Conservation (phyloP, 1,140 invertebrate species). For the Ruditapes philippinarum region DNA sequence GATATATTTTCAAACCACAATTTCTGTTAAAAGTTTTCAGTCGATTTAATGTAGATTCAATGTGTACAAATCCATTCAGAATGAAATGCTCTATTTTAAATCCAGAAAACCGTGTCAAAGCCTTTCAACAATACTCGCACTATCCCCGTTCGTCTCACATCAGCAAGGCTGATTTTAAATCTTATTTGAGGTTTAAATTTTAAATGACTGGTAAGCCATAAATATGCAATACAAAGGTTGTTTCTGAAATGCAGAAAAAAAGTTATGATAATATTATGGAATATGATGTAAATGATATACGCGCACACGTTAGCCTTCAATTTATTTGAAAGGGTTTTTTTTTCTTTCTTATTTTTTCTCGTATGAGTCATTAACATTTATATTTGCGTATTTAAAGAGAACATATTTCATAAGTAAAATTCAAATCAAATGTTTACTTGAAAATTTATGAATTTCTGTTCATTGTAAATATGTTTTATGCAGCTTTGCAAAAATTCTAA, state of each 20-base stretch:
- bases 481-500: no score
- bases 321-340: no score
- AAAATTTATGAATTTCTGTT: no score
- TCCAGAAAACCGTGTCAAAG: conserved; percentile 31
- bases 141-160: neutral
- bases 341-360: no score
- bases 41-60: conserved; percentile 43
- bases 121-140: conserved; percentile 22
- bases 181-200: conserved; percentile 32
- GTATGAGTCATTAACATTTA: no score
- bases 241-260: conserved; percentile 1
- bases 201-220: conserved; percentile 17
- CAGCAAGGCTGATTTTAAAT: neutral
- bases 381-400: no score
- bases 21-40: conserved; percentile 28
- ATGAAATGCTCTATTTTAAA: conserved; percentile 28
- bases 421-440: no score
- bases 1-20: neutral
- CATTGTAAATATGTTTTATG: no score
- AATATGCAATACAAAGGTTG: neutral
- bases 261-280: neutral
- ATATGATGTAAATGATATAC: neutral
- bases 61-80: conserved; percentile 40
- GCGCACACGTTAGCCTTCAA: neutral
- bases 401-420: no score